Conservation (phyloP, 1,140 invertebrate genomes). For the Drosophila sucinea region DNA sequence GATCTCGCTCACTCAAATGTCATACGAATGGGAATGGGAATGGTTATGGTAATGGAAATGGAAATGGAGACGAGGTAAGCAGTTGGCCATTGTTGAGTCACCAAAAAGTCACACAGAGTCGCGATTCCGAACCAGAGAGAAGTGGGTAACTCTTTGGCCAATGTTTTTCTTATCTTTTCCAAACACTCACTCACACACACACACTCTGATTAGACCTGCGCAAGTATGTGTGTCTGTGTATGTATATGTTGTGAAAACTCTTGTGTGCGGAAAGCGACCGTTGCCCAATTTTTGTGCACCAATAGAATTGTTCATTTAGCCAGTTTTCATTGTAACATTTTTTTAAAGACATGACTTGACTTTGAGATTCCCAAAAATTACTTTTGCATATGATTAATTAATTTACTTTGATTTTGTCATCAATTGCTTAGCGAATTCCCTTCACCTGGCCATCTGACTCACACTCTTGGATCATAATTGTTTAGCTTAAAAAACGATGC, state of each 20-base stretch:
- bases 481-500: no score
- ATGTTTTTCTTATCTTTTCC: conserved; percentile 60
- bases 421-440: background rate
- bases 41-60: conserved; percentile 2
- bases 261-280: no score
- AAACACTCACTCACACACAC: conserved; percentile 25
- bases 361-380: no score
- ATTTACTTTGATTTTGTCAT: background rate
- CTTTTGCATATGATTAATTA: background rate
- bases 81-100: conserved; percentile 58
- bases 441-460: conserved; percentile 3
- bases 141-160: conserved; percentile 45
- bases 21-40: conserved; percentile 19
- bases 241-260: background rate
- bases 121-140: conserved; percentile 10
- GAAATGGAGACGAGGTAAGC: conserved; percentile 4
- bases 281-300: no score
- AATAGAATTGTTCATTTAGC: no score
- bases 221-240: conserved; percentile 45
- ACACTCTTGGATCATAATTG: background rate
- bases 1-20: conserved; percentile 21
- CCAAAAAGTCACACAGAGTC: background rate
- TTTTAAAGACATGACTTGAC: no score
- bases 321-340: no score
- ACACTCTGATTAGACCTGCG: conserved; percentile 67